Conservation (phyloP, 1,140 invertebrate genomes). For the Aphelenchoides besseyi region DNA sequence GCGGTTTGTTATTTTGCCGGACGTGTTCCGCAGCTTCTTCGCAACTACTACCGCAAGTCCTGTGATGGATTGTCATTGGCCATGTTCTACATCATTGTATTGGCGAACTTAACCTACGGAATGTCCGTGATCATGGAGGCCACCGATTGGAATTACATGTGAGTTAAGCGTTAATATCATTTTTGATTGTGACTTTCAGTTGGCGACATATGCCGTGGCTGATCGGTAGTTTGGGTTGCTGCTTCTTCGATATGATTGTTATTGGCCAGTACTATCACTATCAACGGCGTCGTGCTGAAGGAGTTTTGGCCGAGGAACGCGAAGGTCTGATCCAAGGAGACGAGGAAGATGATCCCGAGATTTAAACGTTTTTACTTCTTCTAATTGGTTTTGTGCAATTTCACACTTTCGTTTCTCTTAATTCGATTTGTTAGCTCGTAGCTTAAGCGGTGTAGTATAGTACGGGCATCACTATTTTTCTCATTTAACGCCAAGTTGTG, state of each 20-base stretch:
- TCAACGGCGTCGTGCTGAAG: slow-evolving; percentile 26
- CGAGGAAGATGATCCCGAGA: background rate
- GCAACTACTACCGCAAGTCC: slow-evolving; percentile 61
- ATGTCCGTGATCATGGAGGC: slow-evolving; percentile 55
- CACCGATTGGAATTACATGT: slow-evolving; percentile 56
- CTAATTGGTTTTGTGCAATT: background rate
- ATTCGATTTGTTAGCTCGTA: background rate
- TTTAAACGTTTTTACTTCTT: background rate
- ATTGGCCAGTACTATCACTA: slow-evolving; percentile 61
- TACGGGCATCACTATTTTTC: background rate
- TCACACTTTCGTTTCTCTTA: background rate
- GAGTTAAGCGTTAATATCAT: background rate
- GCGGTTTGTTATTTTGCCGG: slow-evolving; percentile 61
- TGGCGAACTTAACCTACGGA: slow-evolving; percentile 61
- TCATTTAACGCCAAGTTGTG: background rate
- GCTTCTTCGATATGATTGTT: slow-evolving; percentile 55
- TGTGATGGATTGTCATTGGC: slow-evolving; percentile 57
- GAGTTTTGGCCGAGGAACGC: slow-evolving; percentile 31
- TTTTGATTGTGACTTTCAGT: slow-evolving; percentile 22
- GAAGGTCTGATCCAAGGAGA: slow-evolving; percentile 33
- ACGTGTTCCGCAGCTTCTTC: slow-evolving; percentile 58
- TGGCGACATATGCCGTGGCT: slow-evolving; percentile 60
- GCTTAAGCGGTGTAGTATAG: background rate
- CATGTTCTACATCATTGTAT: slow-evolving; percentile 63
- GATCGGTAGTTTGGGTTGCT: slow-evolving; percentile 59